Evolutionary conservation across 2,113 vertebrate species (phyloP).

Genomic region (Bostrychus sinensis): DNA sequence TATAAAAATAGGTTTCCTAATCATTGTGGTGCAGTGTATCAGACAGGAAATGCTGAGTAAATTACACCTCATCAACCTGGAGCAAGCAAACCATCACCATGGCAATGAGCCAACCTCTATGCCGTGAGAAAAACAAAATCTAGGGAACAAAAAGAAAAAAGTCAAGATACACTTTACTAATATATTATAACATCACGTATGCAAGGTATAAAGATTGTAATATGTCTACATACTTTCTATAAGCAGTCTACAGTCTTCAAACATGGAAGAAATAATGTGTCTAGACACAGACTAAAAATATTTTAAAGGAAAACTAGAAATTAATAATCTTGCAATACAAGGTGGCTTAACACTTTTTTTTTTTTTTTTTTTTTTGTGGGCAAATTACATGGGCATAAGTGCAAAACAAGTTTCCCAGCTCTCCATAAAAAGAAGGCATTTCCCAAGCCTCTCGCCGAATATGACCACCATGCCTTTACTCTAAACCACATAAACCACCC

Average conservation of each 20-base stretch:
- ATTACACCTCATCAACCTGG: conserved; percentile 71
- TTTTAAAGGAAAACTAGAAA: too few relatives aligned
- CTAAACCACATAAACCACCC: conserved; percentile 68
- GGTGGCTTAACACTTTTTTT: conserved; percentile 18
- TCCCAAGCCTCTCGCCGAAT: conserved; percentile 66
- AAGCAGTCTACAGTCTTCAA: conserved; percentile 36
- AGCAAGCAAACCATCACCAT: conserved; percentile 66
- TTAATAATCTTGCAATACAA: too few relatives aligned
- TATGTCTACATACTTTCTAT: conserved; percentile 13
- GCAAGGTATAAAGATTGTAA: background rate
- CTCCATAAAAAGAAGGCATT: conserved; percentile 69
- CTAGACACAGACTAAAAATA: conserved; percentile 50
- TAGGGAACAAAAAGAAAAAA: conserved; percentile 3
- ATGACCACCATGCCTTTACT: conserved; percentile 61
- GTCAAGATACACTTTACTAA: background rate
- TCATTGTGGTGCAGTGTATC: conserved; percentile 73
- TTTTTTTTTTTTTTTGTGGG: background rate
- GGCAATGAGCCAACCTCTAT: conserved; percentile 64
- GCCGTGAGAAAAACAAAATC: conserved; percentile 61
- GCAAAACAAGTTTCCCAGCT: conserved; percentile 33
- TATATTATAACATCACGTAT: too few relatives aligned
- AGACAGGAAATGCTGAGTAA: conserved; percentile 77
- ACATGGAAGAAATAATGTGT: conserved; percentile 72
- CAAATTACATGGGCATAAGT: background rate
- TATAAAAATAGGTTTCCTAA: conserved; percentile 69